Evolutionary conservation across 2,888 invertebrate genomes (phyloP), one percentile per base, ranked within the genome.

Genomic region (Leucozona laternaria): DNA sequence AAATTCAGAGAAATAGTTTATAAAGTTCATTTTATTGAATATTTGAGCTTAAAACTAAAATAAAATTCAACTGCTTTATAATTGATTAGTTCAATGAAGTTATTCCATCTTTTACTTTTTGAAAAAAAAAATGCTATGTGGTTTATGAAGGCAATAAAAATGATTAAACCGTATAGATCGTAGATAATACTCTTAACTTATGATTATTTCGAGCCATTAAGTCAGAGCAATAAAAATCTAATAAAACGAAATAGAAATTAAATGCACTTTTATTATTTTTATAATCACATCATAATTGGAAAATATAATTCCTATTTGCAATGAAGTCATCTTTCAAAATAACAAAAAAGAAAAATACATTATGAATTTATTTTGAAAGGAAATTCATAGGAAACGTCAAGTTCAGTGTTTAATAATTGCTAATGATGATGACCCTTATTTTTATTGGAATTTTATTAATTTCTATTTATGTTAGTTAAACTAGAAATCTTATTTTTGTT

Each of bases 321-420:
- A 40, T 64, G 62, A 64, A 64, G 45, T 64, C 45, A 64, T 64
- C 15, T 45, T 45, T 31, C 0, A 31, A 45, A 64, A n/a, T 43
- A 43, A 45, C 5, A 48, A 13, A 45, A 25, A 28, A 17, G 5
- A 43, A 62, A 8, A 37, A 58, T 34, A 34, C 0, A n/a, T n/a
- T 17, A 57, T 2, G 11, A 10, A 34, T 7, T 37, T 2, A 5
- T 43, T n/a, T 28, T 45, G 43, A 45, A 45, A 45, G 28, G 25
- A 62, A n/a, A n/a, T 8, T 40, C 13, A 25, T 15, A 40, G 62
- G 15, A 43, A 62, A 17, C 43, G 40, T 1, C 34, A 40, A 40
- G 64, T 64, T 64, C 45, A 64, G 20, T 64, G 10, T 28, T 62
- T 64, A 28, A 64, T 62, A 25, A 25, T 4, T 22, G 4, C 15